Evolutionary conservation across 2,113 vertebrate species (phyloP), one percentile per base, ranked within the genome.

Genomic region (Tautogolabrus adspersus): DNA sequence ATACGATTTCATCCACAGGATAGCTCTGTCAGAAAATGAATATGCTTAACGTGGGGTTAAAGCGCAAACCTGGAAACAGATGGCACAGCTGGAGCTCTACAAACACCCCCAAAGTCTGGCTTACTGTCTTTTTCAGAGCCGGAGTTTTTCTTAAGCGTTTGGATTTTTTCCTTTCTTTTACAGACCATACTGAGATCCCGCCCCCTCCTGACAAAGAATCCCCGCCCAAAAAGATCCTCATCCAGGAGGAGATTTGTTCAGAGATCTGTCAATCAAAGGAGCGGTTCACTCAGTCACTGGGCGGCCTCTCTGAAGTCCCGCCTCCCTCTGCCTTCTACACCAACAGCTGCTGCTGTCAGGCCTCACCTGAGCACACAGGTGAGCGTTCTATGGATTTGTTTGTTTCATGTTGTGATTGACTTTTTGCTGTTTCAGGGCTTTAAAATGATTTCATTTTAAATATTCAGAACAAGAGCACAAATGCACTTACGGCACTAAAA

Each of bases 261-360:
- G 92, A 94, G 74, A 83, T 84, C 74, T 92, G 84, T 79, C 75
- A 89, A 38, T 88, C 91, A 37, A 88, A 89, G 30, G 84, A 93
- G 72, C 66, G 60, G 13, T 93, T 90, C 55, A 82, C 81, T 55
- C 91, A 92, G 59, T 81, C 89, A 3, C 66, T 88, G 59, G 86
- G 81, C 3, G 92, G 93, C 5, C 83, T 95, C 23, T 85, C 88
- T 3, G 95, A 95, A 66, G 93, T 94, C 83, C 91, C 85, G 49
- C 92, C 94, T 16, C 88, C 91, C 6, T 86, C 89, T 0, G 52
- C 75, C 2, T 88, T 90, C 76, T 80, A 77, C 80, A 9, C 69
- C 66, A 81, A 47, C 59, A 64, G 30, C 80, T 93, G 89, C 80
- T 81, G 79, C 63, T 83, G 83, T n/a, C 83, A 72, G 73, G 13